Percentiles rank a stretch among this genome's conserved stretches.
Conservation (phyloP, 2,888 invertebrate genomes). For the Patella caerulea region DNA sequence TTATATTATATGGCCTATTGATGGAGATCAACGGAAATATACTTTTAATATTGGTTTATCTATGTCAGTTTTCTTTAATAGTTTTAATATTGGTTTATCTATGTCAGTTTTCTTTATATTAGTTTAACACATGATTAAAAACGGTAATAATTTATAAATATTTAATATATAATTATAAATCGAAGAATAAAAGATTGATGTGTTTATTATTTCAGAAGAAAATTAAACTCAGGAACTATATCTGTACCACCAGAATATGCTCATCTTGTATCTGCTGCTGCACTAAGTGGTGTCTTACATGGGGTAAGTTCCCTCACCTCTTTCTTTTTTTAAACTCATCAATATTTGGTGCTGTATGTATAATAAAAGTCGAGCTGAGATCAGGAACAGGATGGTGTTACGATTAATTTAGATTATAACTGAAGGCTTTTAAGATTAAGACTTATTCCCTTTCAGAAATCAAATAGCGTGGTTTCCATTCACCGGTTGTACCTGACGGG, state of each 20-base stretch:
- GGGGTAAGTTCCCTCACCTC: not conserved
- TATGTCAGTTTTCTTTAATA: not conserved
- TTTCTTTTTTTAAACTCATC: not conserved
- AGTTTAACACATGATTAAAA: not conserved
- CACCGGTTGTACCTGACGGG: too few relatives aligned
- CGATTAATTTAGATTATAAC: too few relatives aligned
- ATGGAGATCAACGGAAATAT: too few relatives aligned
- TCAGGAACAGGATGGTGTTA: too few relatives aligned
- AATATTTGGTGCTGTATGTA: too few relatives aligned
- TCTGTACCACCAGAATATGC: slow-evolving; percentile 16
- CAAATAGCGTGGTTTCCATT: too few relatives aligned
- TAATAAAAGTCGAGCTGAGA: too few relatives aligned
- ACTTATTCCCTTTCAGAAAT: too few relatives aligned
- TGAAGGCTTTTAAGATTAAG: too few relatives aligned
- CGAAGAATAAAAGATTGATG: not conserved
- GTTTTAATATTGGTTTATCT: not conserved
- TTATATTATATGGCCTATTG: too few relatives aligned
- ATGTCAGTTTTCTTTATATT: not conserved
- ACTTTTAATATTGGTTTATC: not conserved
- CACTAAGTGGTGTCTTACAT: slow-evolving; percentile 7
- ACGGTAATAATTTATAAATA: not conserved
- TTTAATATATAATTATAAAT: not conserved
- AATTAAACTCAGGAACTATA: slow-evolving; percentile 10
- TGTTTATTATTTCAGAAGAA: slow-evolving; percentile 13
- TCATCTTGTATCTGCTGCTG: slow-evolving; percentile 18